Evolutionary conservation across 2,888 invertebrate genomes (phyloP).

Genomic region (Chrysomela aeneicollis): DNA sequence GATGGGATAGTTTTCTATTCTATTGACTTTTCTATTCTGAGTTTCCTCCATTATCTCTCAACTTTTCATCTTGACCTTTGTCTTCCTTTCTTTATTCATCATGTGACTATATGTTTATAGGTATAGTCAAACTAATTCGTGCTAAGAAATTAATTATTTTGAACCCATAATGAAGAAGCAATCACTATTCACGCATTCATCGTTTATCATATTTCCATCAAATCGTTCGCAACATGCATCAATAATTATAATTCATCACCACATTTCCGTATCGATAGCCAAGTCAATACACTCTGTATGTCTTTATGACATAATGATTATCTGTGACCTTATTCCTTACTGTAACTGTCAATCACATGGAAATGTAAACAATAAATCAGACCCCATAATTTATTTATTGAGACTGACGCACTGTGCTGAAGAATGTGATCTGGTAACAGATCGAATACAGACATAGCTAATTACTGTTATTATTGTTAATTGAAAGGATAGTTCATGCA

Average conservation of each 20-base stretch:
- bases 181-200: no score
- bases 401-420: conserved; percentile 10
- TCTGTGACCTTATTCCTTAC: conserved; percentile 22
- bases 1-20: no score
- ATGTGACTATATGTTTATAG: no score
- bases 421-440: conserved; percentile 15
- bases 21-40: no score
- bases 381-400: conserved; percentile 16
- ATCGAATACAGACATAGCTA: not conserved
- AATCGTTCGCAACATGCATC: no score
- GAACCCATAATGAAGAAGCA: no score
- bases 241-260: not conserved
- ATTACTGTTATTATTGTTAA: not conserved
- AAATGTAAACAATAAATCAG: conserved; percentile 22
- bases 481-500: not conserved
- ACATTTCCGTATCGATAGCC: conserved; percentile 8
- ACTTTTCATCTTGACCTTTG: no score
- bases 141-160: no score
- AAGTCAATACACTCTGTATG: conserved; percentile 26
- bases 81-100: no score
- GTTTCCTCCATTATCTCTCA: no score
- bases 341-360: conserved; percentile 8
- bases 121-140: no score
- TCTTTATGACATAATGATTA: conserved; percentile 25
- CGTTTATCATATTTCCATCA: no score